Percentiles rank a stretch among this genome's conserved stretches.
phyloP scores from a whole-genome alignment of 2,888 invertebrate genomes.

The Dimorphilus gyrociliatus region DNA sequence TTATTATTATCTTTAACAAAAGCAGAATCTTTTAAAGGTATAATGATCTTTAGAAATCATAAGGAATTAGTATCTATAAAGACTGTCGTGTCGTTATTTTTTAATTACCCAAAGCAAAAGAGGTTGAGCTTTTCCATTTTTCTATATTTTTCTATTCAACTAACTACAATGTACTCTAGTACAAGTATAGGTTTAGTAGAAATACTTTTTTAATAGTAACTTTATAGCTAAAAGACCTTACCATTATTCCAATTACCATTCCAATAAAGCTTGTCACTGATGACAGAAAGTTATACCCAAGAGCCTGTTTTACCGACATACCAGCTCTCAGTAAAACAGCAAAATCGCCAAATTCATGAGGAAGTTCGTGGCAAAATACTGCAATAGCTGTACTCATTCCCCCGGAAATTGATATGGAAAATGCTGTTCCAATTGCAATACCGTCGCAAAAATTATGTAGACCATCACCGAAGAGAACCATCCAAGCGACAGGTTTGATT shows the following conservation, averaged over 20 bases:
- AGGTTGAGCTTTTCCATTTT: too few relatives aligned
- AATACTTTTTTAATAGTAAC: too few relatives aligned
- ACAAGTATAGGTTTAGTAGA: too few relatives aligned
- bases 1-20: too few relatives aligned
- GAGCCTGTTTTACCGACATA: constrained; percentile 73
- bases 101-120: too few relatives aligned
- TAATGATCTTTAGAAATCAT: too few relatives aligned
- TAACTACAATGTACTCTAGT: too few relatives aligned
- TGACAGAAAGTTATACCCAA: constrained; percentile 75
- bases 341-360: constrained; percentile 84
- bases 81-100: too few relatives aligned
- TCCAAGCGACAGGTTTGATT: constrained; percentile 83
- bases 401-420: constrained; percentile 65
- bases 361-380: constrained; percentile 80
- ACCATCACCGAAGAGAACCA: constrained; percentile 90
- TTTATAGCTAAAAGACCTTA: constrained; percentile 64
- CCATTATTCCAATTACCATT: constrained; percentile 67
- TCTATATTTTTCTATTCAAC: too few relatives aligned
- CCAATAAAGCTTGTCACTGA: constrained; percentile 71
- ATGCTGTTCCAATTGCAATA: constrained; percentile 69
- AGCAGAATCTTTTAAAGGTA: too few relatives aligned
- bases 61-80: too few relatives aligned
- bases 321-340: constrained; percentile 81
- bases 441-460: constrained; percentile 88
- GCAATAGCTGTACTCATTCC: constrained; percentile 83